phyloP scores from a whole-genome alignment of 2,888 invertebrate genomes.

The Ctena decussata region DNA sequence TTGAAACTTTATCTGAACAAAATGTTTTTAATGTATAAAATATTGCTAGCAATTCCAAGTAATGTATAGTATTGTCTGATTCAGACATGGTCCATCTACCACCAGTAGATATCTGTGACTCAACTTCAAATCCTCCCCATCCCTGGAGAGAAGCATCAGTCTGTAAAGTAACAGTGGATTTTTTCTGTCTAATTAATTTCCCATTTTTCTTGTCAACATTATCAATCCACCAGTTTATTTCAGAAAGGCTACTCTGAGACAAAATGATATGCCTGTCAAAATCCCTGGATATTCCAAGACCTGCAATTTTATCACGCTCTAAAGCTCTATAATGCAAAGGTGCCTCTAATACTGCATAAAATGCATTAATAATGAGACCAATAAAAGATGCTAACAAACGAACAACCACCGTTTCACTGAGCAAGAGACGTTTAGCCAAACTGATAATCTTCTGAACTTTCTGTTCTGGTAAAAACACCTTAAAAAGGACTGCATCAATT shows the following conservation, averaged over 20 bases:
- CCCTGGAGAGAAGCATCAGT: conserved; percentile 35
- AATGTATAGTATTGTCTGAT: conserved; percentile 34
- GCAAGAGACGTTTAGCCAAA: not conserved
- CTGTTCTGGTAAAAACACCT: conserved; percentile 37
- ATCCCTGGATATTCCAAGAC: not conserved
- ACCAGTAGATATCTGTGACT: not conserved
- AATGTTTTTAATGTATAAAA: too few relatives aligned
- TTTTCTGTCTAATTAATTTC: conserved; percentile 28
- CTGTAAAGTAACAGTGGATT: conserved; percentile 4
- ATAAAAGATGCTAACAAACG: conserved; percentile 37
- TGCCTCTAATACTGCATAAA: conserved; percentile 38
- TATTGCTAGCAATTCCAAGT: conserved; percentile 44
- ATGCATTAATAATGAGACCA: conserved; percentile 21
- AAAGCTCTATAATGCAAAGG: conserved; percentile 40
- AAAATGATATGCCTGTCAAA: conserved; percentile 7
- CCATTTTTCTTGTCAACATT: conserved; percentile 31
- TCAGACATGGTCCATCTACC: conserved; percentile 34
- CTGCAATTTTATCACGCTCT: conserved; percentile 45
- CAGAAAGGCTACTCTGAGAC: not conserved
- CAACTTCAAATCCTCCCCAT: conserved; percentile 24
- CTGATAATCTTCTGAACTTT: conserved; percentile 34
- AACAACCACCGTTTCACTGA: not conserved
- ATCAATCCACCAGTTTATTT: conserved; percentile 38
- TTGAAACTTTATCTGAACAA: too few relatives aligned
- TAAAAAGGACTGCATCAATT: too few relatives aligned